A percentile compares a stretch with the other conserved stretches of the same genome.
Conservation (phyloP, 2,113 vertebrate genomes). For the Dunckerocampus dactyliophorus region DNA sequence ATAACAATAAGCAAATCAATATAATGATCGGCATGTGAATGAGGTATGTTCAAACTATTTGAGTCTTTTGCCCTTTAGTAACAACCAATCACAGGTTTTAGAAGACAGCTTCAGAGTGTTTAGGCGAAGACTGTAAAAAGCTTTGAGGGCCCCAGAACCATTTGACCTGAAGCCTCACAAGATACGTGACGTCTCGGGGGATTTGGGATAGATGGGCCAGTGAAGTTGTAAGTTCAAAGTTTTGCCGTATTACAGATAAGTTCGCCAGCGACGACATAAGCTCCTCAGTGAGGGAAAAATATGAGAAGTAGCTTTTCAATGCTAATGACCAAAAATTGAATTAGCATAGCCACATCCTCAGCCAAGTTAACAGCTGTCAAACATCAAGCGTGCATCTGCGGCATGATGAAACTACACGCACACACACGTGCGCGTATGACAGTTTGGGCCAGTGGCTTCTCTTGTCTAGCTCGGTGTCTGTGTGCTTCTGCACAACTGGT, state of each 20-base stretch:
- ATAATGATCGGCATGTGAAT: too few relatives aligned
- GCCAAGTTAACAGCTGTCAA: slow-evolving; percentile 67
- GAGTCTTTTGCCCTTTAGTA: too few relatives aligned
- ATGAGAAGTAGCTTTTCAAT: slow-evolving; percentile 38
- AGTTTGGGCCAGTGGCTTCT: slow-evolving; percentile 41
- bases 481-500: slow-evolving; percentile 62
- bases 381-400: slow-evolving; percentile 51
- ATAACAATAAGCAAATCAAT: too few relatives aligned
- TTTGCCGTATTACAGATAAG: background rate
- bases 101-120: too few relatives aligned
- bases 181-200: too few relatives aligned
- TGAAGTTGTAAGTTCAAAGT: background rate
- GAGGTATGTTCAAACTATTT: too few relatives aligned
- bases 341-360: slow-evolving; percentile 38
- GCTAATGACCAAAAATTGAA: slow-evolving; percentile 51
- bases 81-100: too few relatives aligned
- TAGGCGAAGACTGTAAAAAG: too few relatives aligned
- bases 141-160: too few relatives aligned
- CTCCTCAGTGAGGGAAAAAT: background rate
- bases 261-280: background rate
- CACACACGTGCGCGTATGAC: slow-evolving; percentile 38
- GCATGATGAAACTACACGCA: slow-evolving; percentile 54
- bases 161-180: too few relatives aligned
- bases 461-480: slow-evolving; percentile 57
- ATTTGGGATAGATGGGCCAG: too few relatives aligned